These are phyloP conservation scores for Agrilus cyanescens DNA, from an alignment of 2,888 invertebrate genomes.

Conservation along the genomic window DNA sequence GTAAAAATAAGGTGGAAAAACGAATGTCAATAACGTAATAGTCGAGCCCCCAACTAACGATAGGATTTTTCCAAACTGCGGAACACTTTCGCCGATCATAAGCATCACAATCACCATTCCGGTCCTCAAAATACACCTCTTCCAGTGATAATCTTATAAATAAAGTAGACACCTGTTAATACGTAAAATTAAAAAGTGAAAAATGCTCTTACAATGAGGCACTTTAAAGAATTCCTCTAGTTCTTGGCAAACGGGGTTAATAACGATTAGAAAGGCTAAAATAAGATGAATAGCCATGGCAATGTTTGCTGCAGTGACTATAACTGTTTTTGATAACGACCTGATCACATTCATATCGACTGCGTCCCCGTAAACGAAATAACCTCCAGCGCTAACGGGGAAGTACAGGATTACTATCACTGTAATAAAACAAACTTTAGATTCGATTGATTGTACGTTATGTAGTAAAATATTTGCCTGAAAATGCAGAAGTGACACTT, in stretches of 20 bases:
- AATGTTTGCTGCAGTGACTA: slow-evolving; percentile 46
- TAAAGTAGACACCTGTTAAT: slow-evolving; percentile 11
- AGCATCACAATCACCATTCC: slow-evolving; percentile 46
- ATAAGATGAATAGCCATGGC: slow-evolving; percentile 54
- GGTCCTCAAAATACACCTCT: slow-evolving; percentile 45
- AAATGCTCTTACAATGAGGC: slow-evolving; percentile 41
- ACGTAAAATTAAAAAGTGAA: neutral
- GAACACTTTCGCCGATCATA: slow-evolving; percentile 55
- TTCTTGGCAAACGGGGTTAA: slow-evolving; percentile 62
- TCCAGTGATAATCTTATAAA: slow-evolving; percentile 46
- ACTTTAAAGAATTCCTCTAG: slow-evolving; percentile 52
- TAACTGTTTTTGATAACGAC: slow-evolving; percentile 41
- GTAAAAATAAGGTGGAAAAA: slow-evolving; percentile 57
- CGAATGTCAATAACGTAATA: slow-evolving; percentile 53
- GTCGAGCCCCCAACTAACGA: slow-evolving; percentile 61
- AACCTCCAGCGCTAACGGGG: slow-evolving; percentile 49
- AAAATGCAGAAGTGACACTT: slow-evolving; percentile 49
- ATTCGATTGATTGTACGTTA: neutral
- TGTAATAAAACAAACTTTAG: slow-evolving; percentile 24
- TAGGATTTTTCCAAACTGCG: slow-evolving; percentile 56
- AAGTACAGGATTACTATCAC: slow-evolving; percentile 46
- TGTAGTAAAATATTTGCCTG: slow-evolving; percentile 35
- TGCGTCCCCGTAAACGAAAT: slow-evolving; percentile 49
- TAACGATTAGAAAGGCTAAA: slow-evolving; percentile 54
- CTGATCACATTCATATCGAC: slow-evolving; percentile 48